phyloP scores from a whole-genome alignment of 1,140 invertebrate genomes.

The Cylas formicarius region DNA sequence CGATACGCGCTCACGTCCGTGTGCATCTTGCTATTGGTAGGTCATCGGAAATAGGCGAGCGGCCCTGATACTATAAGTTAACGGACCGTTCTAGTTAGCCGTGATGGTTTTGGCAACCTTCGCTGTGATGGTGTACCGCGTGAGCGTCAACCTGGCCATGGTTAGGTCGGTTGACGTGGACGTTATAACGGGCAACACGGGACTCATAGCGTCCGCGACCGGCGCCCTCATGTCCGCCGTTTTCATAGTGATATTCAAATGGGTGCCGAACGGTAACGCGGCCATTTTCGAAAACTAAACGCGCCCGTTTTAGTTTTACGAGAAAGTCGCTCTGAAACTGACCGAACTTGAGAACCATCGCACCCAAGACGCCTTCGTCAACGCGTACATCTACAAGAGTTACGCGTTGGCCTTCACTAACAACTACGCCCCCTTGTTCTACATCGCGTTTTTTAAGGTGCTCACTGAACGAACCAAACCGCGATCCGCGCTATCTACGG shows the following conservation, averaged over 20 bases:
- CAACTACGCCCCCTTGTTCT: conserved; percentile 96
- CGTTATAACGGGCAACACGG: conserved; percentile 41
- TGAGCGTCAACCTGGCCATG: conserved; percentile 13
- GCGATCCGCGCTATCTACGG: background rate
- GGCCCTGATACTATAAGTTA: too few species aligned
- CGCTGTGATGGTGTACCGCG: conserved; percentile 22
- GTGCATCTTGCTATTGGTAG: conserved; percentile 72
- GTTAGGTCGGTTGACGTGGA: background rate
- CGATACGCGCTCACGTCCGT: conserved; percentile 73
- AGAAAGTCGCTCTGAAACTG: conserved; percentile 76
- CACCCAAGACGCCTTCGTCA: conserved; percentile 94
- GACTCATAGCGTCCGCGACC: conserved; percentile 69
- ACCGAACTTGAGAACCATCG: conserved; percentile 89
- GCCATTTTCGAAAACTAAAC: conserved; percentile 33
- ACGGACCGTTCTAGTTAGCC: conserved; percentile 13
- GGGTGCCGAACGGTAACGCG: conserved; percentile 49
- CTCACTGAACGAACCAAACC: too few species aligned
- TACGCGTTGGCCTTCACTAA: conserved; percentile 96
- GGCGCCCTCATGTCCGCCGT: conserved; percentile 76
- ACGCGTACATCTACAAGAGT: conserved; percentile 91
- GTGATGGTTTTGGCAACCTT: conserved; percentile 19
- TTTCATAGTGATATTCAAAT: conserved; percentile 78
- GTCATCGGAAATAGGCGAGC: too few species aligned
- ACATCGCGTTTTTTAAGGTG: conserved; percentile 93
- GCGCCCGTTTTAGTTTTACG: conserved; percentile 64